Conservation (phyloP, 2,113 vertebrate species). For the Microcebus jonahi region DNA sequence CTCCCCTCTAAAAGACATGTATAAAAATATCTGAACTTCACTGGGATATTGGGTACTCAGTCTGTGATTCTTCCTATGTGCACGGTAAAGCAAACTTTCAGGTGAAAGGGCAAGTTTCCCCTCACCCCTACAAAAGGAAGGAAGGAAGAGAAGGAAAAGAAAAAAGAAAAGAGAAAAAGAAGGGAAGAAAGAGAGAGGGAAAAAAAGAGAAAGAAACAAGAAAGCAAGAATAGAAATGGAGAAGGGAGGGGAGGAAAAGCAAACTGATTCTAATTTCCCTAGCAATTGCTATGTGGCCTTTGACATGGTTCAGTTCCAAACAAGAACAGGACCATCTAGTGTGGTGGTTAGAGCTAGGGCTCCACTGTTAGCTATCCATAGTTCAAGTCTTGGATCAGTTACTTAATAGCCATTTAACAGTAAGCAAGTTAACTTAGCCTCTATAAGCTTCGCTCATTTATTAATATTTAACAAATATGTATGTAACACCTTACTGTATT, state of each 20-base stretch:
- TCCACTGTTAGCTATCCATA: background rate
- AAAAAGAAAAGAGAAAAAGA: too few relatives aligned
- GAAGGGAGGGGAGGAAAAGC: background rate
- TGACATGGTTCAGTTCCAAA: background rate
- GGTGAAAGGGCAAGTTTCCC: too few relatives aligned
- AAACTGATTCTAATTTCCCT: background rate
- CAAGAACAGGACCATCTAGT: background rate
- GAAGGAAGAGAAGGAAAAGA: background rate
- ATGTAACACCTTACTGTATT: background rate
- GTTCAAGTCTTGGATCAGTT: background rate
- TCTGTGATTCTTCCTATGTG: too few relatives aligned
- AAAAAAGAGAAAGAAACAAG: background rate
- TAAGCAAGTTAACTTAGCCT: slow-evolving; percentile 18
- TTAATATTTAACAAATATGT: background rate
- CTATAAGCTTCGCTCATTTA: background rate
- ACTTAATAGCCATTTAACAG: slow-evolving; percentile 4
- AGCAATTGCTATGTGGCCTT: background rate
- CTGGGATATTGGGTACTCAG: too few relatives aligned
- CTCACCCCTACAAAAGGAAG: background rate
- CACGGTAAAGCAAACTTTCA: too few relatives aligned
- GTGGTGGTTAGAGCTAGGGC: background rate
- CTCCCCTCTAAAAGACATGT: too few relatives aligned
- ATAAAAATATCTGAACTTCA: too few relatives aligned
- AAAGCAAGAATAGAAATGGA: too few relatives aligned
- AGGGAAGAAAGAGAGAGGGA: background rate